Conservation (phyloP, 92 coral and sea anemone species). For the Ricordea florida region DNA sequence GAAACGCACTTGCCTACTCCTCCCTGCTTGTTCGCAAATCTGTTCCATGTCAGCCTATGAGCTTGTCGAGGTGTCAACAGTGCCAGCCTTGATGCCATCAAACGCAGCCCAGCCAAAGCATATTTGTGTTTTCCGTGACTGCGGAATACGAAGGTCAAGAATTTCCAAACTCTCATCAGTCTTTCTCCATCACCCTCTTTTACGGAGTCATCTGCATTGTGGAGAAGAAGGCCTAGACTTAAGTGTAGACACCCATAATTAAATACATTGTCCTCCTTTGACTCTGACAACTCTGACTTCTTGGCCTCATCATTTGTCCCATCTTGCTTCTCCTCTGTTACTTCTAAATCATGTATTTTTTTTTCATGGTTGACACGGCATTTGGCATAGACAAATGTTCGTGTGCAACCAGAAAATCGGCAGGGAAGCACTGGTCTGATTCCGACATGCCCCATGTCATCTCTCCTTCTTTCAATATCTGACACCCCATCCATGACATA, state of each 20-base stretch:
- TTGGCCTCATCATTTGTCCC: conserved; percentile 8
- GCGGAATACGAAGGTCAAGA: conserved; percentile 38
- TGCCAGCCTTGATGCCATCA: conserved; percentile 44
- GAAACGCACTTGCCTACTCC: conserved; percentile 64
- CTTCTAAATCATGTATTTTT: conserved; percentile 13
- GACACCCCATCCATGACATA: conserved; percentile 33
- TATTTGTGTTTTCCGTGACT: conserved; percentile 53
- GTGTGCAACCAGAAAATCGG: conserved; percentile 6
- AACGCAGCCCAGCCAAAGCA: conserved; percentile 67
- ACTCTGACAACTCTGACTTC: too few relatives aligned
- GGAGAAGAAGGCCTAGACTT: conserved; percentile 50
- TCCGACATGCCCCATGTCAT: neutral
- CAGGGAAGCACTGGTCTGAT: conserved; percentile 28
- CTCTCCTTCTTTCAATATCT: neutral
- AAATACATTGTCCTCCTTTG: conserved; percentile 28
- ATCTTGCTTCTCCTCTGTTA: neutral
- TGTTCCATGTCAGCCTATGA: conserved; percentile 64
- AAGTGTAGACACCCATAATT: conserved; percentile 56
- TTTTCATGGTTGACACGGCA: conserved; percentile 28
- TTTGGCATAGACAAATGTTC: conserved; percentile 14
- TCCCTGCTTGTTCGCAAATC: conserved; percentile 43
- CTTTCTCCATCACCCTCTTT: conserved; percentile 68
- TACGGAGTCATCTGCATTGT: conserved; percentile 64
- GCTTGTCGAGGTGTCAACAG: conserved; percentile 59
- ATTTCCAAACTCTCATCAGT: conserved; percentile 52